These are phyloP conservation scores for Habropoda laboriosa DNA, from an alignment of 1,140 invertebrate species.

Conservation along the genomic window DNA sequence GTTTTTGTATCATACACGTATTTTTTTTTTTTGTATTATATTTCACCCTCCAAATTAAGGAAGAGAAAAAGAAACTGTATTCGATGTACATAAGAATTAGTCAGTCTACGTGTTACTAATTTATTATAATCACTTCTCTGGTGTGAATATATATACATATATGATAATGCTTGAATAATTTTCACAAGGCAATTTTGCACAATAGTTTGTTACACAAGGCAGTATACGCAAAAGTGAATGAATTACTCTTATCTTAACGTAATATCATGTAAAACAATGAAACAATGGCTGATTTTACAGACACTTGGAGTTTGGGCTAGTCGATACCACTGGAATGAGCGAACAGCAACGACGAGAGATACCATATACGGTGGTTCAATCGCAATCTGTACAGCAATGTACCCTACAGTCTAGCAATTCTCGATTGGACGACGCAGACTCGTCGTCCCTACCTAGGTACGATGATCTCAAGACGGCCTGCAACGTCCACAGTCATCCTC, in stretches of 20 bases:
- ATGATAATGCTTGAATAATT: not conserved
- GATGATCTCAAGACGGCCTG: constrained; percentile 81
- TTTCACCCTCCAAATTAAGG: constrained; percentile 21
- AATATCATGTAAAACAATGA: constrained; percentile 1
- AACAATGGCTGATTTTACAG: constrained; percentile 68
- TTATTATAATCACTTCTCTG: constrained; percentile 3
- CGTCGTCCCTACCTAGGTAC: constrained; percentile 79
- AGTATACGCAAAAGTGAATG: not conserved
- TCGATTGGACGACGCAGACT: constrained; percentile 74
- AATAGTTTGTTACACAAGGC: not conserved
- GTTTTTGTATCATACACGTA: not conserved
- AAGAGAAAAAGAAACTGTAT: too few species aligned
- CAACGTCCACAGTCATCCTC: constrained; percentile 78
- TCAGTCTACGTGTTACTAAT: not conserved
- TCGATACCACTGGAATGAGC: constrained; percentile 94
- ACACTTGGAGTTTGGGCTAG: constrained; percentile 94
- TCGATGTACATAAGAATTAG: not conserved
- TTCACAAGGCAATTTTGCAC: not conserved
- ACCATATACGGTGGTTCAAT: constrained; percentile 94
- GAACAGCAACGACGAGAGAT: constrained; percentile 95
- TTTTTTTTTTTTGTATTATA: too few species aligned
- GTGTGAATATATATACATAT: not conserved
- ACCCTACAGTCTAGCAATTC: constrained; percentile 74
- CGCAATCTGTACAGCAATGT: constrained; percentile 74
- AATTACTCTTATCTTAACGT: not conserved